Conservation (phyloP, 1,140 invertebrate species). For the Delia radicum region DNA sequence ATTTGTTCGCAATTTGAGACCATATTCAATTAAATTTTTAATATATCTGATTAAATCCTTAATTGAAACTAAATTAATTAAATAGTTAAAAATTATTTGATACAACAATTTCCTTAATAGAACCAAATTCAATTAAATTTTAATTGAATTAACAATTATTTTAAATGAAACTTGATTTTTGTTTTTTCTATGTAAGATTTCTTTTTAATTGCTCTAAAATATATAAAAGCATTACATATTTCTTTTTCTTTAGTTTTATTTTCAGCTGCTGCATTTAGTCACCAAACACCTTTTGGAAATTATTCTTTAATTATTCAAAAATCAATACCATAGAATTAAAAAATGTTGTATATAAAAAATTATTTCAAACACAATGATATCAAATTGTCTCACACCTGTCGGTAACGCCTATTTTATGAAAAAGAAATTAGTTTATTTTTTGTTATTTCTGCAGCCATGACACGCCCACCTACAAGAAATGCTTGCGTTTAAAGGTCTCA, state of each 20-base stretch:
- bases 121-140: no score
- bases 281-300: neutral
- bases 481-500: neutral
- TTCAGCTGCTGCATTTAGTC: neutral
- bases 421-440: neutral
- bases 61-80: no score
- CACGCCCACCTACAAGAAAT: neutral
- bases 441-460: neutral
- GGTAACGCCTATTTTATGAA: neutral
- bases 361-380: neutral
- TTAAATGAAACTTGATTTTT: no score
- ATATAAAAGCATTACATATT: neutral
- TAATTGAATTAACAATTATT: no score
- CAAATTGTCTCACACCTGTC: slow-evolving; percentile 3
- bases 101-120: no score
- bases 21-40: no score
- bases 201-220: no score
- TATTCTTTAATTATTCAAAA: neutral
- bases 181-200: no score
- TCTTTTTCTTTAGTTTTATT: neutral
- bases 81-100: no score
- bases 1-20: no score
- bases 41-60: no score
- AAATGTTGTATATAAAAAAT: neutral
- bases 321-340: neutral